Conservation (phyloP, 2,113 vertebrate genomes). For the Corythoichthys intestinalis region DNA sequence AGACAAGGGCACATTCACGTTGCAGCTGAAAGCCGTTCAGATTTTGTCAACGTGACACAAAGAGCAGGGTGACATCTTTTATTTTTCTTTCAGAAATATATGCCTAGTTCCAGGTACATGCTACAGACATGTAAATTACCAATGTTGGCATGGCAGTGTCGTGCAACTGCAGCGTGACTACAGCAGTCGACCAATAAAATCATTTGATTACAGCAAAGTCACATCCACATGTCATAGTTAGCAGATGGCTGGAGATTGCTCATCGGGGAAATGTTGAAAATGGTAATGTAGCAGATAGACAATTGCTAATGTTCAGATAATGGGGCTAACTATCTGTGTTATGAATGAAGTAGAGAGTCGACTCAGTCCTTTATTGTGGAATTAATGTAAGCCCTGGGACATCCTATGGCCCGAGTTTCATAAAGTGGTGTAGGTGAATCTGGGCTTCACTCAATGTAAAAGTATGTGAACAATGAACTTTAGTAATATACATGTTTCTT, state of each 20-base stretch:
- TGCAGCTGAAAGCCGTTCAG: slow-evolving; percentile 26
- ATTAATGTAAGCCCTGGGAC: neutral
- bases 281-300: neutral
- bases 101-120: neutral
- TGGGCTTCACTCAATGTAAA: neutral
- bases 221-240: neutral
- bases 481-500: neutral
- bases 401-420: neutral
- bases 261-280: neutral
- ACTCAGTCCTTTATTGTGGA: neutral
- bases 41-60: slow-evolving; percentile 35
- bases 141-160: neutral
- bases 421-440: neutral
- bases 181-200: neutral
- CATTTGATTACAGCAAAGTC: neutral
- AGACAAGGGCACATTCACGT: slow-evolving; percentile 37
- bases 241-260: slow-evolving; percentile 9
- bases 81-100: neutral
- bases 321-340: slow-evolving; percentile 4
- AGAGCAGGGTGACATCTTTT: neutral
- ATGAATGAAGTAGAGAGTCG: neutral
- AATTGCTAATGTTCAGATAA: neutral
- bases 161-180: neutral
- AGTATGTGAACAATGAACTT: neutral
- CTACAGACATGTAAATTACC: neutral